Base-by-base conservation (phyloP, 1,140 invertebrate species). In the Ceratoteleas bidentatus region DNA sequence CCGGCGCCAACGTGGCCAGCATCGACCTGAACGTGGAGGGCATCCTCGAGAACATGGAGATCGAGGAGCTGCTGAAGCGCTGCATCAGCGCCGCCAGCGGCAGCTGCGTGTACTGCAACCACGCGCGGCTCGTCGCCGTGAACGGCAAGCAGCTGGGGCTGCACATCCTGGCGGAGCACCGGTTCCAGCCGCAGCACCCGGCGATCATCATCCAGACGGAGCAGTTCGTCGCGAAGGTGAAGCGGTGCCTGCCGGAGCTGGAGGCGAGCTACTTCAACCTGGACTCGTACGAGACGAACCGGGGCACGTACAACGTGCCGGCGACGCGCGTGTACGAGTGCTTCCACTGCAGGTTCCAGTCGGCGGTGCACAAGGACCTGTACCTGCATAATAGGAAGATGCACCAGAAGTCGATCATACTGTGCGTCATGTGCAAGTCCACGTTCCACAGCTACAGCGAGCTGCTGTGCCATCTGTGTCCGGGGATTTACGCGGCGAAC, bases 401-500 rank as follows among this genome's bases (percentile, higher is more conserved):
- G 93, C 96, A 97, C 90, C 94, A 96, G 80, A 96, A 96, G 88
- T 94, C 95, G 32, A 94, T 95, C 68, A 92, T 96, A 43, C 88
- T 95, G 40, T 97, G 96, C 90, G 93, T 95, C 68, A 96, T 97
- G 96, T 97, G 96, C 88, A 96, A 96, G 91, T 93, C 94, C 24
- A 96, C 95, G 85, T 96, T 96, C 92, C 96, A 95, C 87, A 96
- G 94, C 90, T 96, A 96, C 87, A 96, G 96, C 90, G 96, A 97
- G 89, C 90, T 97, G 47, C 88, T 96, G 34, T 96, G 96, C 91
- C 96, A 97, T 90, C 92, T 96, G 54, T 97, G 96, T 91, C 95
- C 96, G 33, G 96, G 96, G 32, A 90, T 93, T 58, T 95, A 95
- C 90, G 92, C 94, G 75, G 92, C 93, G 64, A 93, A 95, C 78